Evolutionary conservation across 1,140 invertebrate genomes (phyloP).

Genomic region (Yoshiicerus persimilis): DNA sequence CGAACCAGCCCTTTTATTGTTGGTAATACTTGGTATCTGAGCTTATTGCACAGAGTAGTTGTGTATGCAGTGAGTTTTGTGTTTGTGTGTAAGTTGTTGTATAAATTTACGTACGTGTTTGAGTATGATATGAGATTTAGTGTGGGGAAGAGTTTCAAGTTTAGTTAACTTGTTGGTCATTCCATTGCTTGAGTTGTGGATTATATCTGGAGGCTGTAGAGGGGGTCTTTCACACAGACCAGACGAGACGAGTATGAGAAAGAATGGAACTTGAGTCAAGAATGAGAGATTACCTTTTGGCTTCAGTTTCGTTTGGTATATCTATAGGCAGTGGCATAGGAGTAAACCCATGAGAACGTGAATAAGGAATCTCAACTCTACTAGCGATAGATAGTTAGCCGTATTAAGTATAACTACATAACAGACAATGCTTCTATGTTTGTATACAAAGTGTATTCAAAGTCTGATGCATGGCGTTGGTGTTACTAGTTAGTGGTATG

Average conservation of each 20-base stretch:
- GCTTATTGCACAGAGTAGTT: background rate
- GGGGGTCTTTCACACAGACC: slow-evolving; percentile 31
- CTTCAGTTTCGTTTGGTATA: background rate
- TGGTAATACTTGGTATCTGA: background rate
- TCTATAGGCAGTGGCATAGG: background rate
- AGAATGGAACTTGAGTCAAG: background rate
- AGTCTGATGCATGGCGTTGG: background rate
- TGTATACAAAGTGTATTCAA: no score
- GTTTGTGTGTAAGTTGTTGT: background rate
- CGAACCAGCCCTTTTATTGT: background rate
- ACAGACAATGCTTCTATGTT: background rate
- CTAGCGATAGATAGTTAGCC: background rate
- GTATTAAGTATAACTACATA: background rate
- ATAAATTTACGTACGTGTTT: background rate
- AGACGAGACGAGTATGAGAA: background rate
- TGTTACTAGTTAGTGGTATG: background rate
- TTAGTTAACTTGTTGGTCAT: background rate
- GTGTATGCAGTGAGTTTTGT: background rate
- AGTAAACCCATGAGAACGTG: background rate
- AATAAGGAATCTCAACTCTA: background rate
- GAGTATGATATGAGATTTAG: background rate
- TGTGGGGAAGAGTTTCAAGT: background rate
- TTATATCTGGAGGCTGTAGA: slow-evolving; percentile 34
- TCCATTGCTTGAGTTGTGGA: slow-evolving; percentile 7
- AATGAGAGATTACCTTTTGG: background rate